These are phyloP conservation scores for Pedionomus torquatus DNA, from an alignment of 2,113 vertebrate genomes.

Conservation along the genomic window DNA sequence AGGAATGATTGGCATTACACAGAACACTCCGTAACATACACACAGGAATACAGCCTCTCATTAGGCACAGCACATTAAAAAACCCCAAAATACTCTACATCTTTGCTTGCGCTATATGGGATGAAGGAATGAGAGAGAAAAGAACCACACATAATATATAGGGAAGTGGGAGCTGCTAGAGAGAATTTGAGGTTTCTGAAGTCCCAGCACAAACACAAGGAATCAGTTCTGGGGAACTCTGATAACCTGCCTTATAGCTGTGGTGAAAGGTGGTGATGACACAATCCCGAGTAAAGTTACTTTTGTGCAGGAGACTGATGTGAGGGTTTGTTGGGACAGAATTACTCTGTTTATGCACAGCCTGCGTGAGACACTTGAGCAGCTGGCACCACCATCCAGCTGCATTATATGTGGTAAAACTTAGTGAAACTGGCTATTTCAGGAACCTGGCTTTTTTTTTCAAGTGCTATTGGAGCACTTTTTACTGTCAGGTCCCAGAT, in stretches of 20 bases:
- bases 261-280: background rate
- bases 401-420: background rate
- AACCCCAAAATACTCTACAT: background rate
- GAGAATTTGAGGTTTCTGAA: background rate
- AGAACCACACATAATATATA: background rate
- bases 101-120: background rate
- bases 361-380: background rate
- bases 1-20: conserved; percentile 57
- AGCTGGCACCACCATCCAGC: background rate
- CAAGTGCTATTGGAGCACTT: background rate
- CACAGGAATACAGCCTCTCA: conserved; percentile 19
- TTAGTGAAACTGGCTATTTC: background rate
- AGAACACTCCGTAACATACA: conserved; percentile 2
- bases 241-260: background rate
- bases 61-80: conserved; percentile 3
- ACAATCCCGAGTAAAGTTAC: background rate
- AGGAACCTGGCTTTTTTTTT: background rate
- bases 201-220: background rate
- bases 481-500: background rate
- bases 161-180: background rate
- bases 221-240: background rate
- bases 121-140: background rate
- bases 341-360: fast-evolving
- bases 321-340: background rate
- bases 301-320: background rate